Percentiles rank a stretch among this genome's conserved stretches.
These are phyloP conservation scores for Caenorhabditis tropicalis DNA, from an alignment of 1,140 invertebrate genomes.

Conservation along the genomic window DNA sequence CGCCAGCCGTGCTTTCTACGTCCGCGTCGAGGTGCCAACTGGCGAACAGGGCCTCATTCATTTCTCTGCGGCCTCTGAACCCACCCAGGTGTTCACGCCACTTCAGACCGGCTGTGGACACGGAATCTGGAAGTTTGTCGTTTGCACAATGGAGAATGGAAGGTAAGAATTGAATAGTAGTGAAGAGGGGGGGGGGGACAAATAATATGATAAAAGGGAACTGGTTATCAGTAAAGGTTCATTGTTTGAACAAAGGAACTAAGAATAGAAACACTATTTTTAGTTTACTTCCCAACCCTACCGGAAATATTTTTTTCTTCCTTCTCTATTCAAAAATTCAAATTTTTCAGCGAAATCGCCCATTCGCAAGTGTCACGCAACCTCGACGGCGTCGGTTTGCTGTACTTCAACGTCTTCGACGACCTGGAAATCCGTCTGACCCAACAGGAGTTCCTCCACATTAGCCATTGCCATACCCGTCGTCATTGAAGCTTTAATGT, in stretches of 20 bases:
- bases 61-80: neutral
- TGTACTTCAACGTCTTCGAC: constrained; percentile 31
- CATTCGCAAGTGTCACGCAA: neutral
- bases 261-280: too few relatives aligned
- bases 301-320: too few relatives aligned
- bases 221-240: too few relatives aligned
- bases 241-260: too few relatives aligned
- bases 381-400: neutral
- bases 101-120: constrained; percentile 18
- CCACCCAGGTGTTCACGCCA: neutral
- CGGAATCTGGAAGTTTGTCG: constrained; percentile 29
- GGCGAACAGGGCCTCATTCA: neutral
- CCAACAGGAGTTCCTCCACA: constrained; percentile 22
- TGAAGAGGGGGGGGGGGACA: too few relatives aligned
- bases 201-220: too few relatives aligned
- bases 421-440: constrained; percentile 33
- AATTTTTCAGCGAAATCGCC: constrained; percentile 3
- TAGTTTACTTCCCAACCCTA: too few relatives aligned
- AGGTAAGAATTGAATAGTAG: constrained; percentile 9
- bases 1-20: neutral
- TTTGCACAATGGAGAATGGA: constrained; percentile 33
- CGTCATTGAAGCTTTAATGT: too few relatives aligned
- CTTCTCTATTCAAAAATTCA: too few relatives aligned
- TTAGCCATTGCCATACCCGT: neutral
- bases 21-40: neutral